phyloP scores from a whole-genome alignment of 2,888 invertebrate genomes.

The Pollenia amentaria region DNA sequence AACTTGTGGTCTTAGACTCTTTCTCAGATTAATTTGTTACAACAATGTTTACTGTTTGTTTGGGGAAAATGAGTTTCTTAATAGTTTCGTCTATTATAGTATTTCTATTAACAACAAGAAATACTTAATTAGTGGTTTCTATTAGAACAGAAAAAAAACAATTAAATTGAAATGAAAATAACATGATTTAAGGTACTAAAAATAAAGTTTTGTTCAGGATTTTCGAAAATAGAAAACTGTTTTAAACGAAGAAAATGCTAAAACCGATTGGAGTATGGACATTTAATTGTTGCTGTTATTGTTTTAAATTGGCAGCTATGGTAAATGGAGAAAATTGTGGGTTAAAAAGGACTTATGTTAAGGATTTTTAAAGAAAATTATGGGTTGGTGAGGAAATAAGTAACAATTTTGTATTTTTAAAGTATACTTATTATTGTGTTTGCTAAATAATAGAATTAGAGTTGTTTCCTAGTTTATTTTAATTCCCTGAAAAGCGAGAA shows the following conservation, averaged over 20 bases:
- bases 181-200: constrained; percentile 39
- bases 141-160: constrained; percentile 44
- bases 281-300: background rate
- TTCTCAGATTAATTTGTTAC: constrained; percentile 16
- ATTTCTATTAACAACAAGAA: constrained; percentile 48
- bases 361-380: no score
- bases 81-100: constrained; percentile 42
- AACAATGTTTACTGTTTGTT: constrained; percentile 14
- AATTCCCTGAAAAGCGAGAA: no score
- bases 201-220: background rate
- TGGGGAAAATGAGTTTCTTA: constrained; percentile 16
- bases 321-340: background rate
- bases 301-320: background rate
- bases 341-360: no score
- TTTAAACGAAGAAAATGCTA: background rate
- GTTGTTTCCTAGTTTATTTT: no score
- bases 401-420: no score
- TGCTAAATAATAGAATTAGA: no score
- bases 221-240: background rate
- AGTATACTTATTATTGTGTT: no score
- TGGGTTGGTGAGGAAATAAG: no score
- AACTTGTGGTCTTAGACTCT: constrained; percentile 14
- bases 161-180: constrained; percentile 38
- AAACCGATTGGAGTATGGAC: background rate
- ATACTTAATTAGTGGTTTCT: constrained; percentile 54